Conservation (phyloP, 92 coral and sea anemone species). For the Nematostella vectensis region DNA sequence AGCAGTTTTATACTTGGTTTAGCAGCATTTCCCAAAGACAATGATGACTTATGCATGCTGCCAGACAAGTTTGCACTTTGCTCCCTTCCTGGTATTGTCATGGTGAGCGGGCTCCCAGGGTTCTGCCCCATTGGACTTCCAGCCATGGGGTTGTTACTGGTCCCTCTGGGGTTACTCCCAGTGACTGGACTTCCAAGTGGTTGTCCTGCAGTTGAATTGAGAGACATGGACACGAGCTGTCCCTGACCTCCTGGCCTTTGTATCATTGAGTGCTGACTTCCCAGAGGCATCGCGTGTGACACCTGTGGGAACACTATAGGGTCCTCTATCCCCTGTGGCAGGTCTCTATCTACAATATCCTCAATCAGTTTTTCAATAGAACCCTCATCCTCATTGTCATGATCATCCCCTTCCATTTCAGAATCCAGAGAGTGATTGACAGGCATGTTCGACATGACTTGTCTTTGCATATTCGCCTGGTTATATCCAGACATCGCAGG, state of each 20-base stretch:
- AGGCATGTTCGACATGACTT: conserved; percentile 12
- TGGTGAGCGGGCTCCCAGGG: conserved; percentile 35
- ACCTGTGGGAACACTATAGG: conserved; percentile 52
- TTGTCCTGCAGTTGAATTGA: conserved; percentile 22
- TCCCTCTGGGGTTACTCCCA: conserved; percentile 6
- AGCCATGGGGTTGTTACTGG: conserved; percentile 11
- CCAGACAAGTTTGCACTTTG: conserved; percentile 35
- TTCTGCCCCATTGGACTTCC: conserved; percentile 41
- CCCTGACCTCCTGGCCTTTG: background rate
- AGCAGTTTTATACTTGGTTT: conserved; percentile 5
- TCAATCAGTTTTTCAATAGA: conserved; percentile 86
- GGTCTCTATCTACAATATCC: conserved; percentile 90
- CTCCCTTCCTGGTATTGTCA: conserved; percentile 12
- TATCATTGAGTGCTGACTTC: background rate
- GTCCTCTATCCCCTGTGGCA: conserved; percentile 82
- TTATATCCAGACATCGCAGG: conserved; percentile 36
- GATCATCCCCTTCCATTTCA: conserved; percentile 51
- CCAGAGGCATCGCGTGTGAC: conserved; percentile 10
- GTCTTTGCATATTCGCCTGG: conserved; percentile 33
- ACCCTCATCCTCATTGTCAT: no score
- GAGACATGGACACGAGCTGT: conserved; percentile 17
- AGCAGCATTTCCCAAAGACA: conserved; percentile 7
- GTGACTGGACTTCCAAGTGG: conserved; percentile 24
- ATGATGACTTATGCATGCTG: conserved; percentile 2
- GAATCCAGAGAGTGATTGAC: conserved; percentile 46